A percentile compares a stretch with the other conserved stretches of the same genome.
These are phyloP conservation scores for Hormiphora californensis DNA, from an alignment of 37 sponge, comb jelly and placozoan species.

Conservation along the genomic window DNA sequence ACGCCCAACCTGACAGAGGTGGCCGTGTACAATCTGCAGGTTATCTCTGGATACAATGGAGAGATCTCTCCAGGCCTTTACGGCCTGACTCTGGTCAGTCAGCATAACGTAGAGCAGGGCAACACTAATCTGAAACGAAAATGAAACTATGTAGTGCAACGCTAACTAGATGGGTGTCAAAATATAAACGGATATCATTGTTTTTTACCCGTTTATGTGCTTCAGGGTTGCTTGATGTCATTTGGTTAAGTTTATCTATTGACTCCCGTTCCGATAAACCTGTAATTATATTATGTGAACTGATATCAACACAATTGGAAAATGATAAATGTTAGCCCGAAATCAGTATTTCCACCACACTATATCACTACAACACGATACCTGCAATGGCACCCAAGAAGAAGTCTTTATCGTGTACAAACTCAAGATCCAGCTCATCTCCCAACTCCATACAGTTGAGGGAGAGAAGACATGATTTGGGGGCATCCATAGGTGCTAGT, in stretches of 20 bases:
- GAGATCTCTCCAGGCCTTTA: constrained; percentile 75
- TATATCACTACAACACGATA: too few relatives aligned
- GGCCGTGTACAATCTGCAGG: constrained; percentile 53
- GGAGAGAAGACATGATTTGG: constrained; percentile 43
- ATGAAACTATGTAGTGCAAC: neutral
- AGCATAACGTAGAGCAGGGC: constrained; percentile 78
- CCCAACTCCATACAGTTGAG: constrained; percentile 1
- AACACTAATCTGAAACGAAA: constrained; percentile 54
- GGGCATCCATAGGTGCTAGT: constrained; percentile 25
- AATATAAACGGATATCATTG: neutral
- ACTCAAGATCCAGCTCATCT: constrained; percentile 18
- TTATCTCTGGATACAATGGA: constrained; percentile 78
- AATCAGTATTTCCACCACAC: neutral
- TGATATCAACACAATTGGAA: neutral
- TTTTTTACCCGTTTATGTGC: constrained; percentile 14
- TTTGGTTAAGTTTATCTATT: constrained; percentile 25
- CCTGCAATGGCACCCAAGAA: neutral
- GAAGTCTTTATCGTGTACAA: constrained; percentile 19
- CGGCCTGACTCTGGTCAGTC: constrained; percentile 65
- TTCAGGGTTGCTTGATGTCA: constrained; percentile 28
- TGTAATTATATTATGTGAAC: neutral
- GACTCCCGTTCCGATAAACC: constrained; percentile 41
- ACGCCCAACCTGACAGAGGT: constrained; percentile 26
- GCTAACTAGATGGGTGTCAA: neutral
- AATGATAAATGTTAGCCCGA: neutral